A percentile compares a stretch with the other conserved stretches of the same genome.
phyloP scores from a whole-genome alignment of 2,888 invertebrate species.

The Griposia aprilina region DNA sequence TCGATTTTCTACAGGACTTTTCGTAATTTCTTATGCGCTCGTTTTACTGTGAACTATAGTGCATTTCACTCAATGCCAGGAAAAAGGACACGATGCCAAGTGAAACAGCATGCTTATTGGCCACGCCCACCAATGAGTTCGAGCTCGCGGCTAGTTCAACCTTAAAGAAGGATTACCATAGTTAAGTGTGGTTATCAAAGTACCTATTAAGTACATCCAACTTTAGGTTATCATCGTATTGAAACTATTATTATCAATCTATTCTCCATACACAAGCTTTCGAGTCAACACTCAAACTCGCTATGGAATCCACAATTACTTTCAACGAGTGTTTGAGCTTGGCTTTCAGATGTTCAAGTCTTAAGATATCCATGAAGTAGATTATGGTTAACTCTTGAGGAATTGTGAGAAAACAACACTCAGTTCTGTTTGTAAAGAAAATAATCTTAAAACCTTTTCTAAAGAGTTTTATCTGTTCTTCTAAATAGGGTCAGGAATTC shows the following conservation, averaged over 20 bases:
- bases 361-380: slow-evolving; percentile 9
- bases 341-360: slow-evolving; percentile 1
- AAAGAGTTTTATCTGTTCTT: not conserved
- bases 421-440: slow-evolving; percentile 6
- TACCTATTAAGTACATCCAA: not conserved
- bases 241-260: slow-evolving; percentile 26
- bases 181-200: too few species aligned
- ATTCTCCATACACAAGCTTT: slow-evolving; percentile 10
- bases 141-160: too few species aligned
- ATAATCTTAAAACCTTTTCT: not conserved
- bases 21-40: not conserved
- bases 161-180: not conserved
- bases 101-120: too few species aligned
- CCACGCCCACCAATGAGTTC: too few species aligned
- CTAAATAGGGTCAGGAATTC: not conserved
- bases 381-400: slow-evolving; percentile 8
- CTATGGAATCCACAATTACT: slow-evolving; percentile 23
- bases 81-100: too few species aligned
- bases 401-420: not conserved
- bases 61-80: too few species aligned
- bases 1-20: not conserved
- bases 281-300: not conserved
- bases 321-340: slow-evolving; percentile 31
- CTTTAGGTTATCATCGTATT: not conserved
- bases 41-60: too few species aligned